phyloP scores from a whole-genome alignment of 1,140 invertebrate species.

The Phocides pigmalion region DNA sequence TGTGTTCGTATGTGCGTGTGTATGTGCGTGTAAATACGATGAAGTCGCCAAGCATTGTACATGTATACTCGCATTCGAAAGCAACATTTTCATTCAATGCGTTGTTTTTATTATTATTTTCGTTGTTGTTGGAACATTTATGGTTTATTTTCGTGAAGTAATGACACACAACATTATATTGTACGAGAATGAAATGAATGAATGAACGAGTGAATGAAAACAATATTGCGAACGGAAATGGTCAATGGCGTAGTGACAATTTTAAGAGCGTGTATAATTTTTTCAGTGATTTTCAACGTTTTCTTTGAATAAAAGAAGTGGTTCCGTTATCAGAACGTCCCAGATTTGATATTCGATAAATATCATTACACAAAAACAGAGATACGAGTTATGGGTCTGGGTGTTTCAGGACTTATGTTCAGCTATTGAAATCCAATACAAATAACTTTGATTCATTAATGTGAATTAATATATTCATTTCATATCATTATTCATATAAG shows the following conservation, averaged over 20 bases:
- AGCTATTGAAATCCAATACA: too few species aligned
- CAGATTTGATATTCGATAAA: too few species aligned
- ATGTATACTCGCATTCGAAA: conserved; percentile 39
- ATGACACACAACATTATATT: conserved; percentile 12
- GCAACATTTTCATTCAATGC: conserved; percentile 30
- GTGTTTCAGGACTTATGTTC: too few species aligned
- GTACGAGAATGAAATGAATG: not conserved
- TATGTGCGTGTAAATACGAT: not conserved
- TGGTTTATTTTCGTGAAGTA: conserved; percentile 10
- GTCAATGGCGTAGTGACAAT: conserved; percentile 15
- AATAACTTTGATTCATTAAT: too few species aligned
- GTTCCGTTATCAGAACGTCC: too few species aligned
- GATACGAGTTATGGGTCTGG: too few species aligned
- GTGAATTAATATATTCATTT: too few species aligned
- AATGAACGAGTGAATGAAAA: conserved; percentile 17
- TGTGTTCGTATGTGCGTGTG: too few species aligned
- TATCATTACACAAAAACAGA: too few species aligned
- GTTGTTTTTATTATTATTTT: conserved; percentile 51
- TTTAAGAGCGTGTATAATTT: not conserved
- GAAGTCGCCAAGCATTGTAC: conserved; percentile 1
- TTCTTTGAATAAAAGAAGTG: too few species aligned
- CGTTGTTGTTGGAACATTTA: conserved; percentile 54
- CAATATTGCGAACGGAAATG: conserved; percentile 23
- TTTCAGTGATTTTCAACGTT: not conserved
- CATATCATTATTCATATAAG: too few species aligned